Percentiles rank a stretch among this genome's conserved stretches.
Evolutionary conservation across 2,113 vertebrate genomes (phyloP).

Genomic region (Terrapene triunguis): DNA sequence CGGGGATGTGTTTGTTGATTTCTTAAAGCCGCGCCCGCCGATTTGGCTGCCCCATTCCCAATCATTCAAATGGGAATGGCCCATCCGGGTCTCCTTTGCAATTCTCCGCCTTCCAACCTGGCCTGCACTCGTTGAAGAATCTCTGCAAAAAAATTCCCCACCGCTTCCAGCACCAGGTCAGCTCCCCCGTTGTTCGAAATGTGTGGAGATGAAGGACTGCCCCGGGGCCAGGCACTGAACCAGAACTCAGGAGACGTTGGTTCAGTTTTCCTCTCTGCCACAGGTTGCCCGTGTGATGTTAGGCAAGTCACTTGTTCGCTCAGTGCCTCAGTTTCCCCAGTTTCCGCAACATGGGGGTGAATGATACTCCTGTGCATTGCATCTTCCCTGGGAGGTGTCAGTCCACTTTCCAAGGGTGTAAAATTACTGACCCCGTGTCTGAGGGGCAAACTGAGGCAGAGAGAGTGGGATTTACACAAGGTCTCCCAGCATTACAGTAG

Average conservation of each 20-base stretch:
- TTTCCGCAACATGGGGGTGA: neutral
- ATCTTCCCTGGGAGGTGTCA: neutral
- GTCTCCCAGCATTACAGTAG: neutral
- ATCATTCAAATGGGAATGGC: no score
- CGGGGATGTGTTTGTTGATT: neutral
- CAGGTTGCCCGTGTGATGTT: neutral
- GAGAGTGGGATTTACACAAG: neutral
- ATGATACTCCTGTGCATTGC: neutral
- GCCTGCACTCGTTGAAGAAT: no score
- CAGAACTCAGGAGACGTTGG: neutral
- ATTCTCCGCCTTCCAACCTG: no score
- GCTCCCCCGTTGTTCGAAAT: no score
- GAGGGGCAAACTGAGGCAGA: neutral
- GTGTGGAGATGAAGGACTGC: no score
- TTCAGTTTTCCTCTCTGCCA: neutral
- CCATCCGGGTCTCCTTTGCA: no score
- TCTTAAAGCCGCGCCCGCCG: neutral
- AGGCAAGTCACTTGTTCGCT: neutral
- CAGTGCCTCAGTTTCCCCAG: neutral
- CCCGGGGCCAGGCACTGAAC: no score
- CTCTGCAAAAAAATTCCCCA: no score
- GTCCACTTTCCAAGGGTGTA: neutral
- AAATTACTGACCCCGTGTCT: neutral
- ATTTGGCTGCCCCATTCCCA: no score
- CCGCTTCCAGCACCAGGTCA: no score